These are phyloP conservation scores for Butastur rufipennis DNA, from an alignment of 2,113 vertebrate genomes.

Conservation along the genomic window DNA sequence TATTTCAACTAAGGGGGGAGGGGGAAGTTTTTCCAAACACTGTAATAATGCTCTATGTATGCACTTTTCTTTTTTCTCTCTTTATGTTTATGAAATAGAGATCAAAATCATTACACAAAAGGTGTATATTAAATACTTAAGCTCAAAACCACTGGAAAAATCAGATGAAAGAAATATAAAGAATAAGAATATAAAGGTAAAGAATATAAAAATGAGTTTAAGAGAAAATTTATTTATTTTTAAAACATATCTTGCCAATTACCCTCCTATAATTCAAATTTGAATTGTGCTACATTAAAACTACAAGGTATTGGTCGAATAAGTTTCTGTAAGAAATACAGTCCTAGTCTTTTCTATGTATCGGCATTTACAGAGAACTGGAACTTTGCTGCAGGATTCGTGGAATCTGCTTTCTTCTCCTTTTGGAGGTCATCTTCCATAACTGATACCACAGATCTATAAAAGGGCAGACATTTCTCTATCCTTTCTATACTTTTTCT, in stretches of 20 bases:
- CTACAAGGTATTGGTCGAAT: background rate
- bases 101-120: background rate
- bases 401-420: background rate
- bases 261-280: background rate
- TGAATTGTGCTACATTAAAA: background rate
- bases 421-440: background rate
- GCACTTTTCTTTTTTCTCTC: background rate
- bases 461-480: background rate
- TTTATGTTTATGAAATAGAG: background rate
- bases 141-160: background rate
- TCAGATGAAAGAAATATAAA: background rate
- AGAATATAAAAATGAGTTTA: background rate
- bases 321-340: background rate
- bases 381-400: background rate
- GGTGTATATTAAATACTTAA: background rate
- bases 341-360: background rate
- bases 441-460: background rate
- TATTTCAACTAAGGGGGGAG: background rate
- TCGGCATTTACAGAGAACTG: background rate
- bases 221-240: background rate
- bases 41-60: background rate
- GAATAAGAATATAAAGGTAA: background rate
- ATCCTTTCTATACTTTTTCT: background rate
- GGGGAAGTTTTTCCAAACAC: background rate
- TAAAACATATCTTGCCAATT: background rate